Evolutionary conservation across 2,113 vertebrate genomes (phyloP).

Genomic region (Leucoraja erinaceus): DNA sequence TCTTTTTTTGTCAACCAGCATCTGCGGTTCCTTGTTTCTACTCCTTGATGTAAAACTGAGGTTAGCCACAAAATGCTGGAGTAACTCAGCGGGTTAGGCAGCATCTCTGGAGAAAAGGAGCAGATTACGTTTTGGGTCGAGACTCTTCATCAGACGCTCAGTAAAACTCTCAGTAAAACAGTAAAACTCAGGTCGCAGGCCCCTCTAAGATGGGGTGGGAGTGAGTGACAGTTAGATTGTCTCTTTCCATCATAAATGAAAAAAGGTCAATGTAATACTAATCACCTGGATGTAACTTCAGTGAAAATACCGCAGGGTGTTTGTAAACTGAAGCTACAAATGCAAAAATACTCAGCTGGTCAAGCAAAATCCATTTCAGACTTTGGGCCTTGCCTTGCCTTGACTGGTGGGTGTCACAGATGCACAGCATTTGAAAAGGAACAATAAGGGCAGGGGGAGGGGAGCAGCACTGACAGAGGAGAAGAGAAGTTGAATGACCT

Average conservation of each 20-base stretch:
- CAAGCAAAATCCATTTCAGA: slow-evolving; percentile 9
- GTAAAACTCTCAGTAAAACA: no score
- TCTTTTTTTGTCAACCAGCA: no score
- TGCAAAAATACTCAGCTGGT: neutral
- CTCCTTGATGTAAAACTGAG: no score
- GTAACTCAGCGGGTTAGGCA: no score
- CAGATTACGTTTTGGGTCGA: no score
- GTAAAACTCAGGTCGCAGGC: neutral
- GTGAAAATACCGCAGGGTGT: neutral
- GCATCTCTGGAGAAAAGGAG: no score
- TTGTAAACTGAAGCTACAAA: neutral
- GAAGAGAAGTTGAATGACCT: neutral
- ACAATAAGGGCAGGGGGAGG: neutral
- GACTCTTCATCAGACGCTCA: no score
- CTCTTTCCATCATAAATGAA: neutral
- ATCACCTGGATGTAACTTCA: neutral
- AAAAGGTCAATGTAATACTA: neutral
- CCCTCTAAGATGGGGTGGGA: neutral
- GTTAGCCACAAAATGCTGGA: no score
- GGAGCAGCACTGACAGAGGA: neutral
- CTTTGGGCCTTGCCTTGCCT: slow-evolving; percentile 14
- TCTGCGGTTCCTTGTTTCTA: no score
- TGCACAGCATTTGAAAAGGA: neutral
- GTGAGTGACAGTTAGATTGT: neutral
- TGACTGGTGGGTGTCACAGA: neutral